phyloP scores from a whole-genome alignment of 2,113 vertebrate species.

The Odocoileus virginianus region DNA sequence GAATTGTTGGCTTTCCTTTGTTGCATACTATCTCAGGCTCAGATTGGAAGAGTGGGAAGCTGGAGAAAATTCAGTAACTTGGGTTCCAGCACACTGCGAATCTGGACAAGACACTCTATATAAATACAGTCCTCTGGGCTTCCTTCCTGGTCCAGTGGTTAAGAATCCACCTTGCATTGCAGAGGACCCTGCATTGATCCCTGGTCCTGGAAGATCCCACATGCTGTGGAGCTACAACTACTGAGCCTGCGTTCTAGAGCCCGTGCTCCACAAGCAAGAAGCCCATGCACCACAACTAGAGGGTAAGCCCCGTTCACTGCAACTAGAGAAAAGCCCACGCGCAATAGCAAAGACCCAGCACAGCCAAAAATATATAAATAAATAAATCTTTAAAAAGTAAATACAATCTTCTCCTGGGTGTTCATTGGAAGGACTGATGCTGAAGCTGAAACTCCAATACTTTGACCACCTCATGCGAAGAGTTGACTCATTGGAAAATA shows the following conservation, averaged over 20 bases:
- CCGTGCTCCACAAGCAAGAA: background rate
- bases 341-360: background rate
- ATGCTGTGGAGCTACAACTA: background rate
- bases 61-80: background rate
- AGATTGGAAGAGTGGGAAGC: background rate
- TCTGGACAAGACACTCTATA: background rate
- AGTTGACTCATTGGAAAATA: too few relatives aligned
- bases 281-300: background rate
- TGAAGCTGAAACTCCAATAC: too few relatives aligned
- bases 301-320: background rate
- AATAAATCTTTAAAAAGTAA: background rate
- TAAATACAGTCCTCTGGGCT: background rate
- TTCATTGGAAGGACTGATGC: too few relatives aligned
- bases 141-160: background rate
- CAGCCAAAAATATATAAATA: background rate
- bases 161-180: background rate
- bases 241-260: background rate
- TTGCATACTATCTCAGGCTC: background rate
- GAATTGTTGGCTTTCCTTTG: background rate
- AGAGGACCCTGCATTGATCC: background rate
- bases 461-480: too few relatives aligned
- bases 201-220: background rate
- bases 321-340: background rate
- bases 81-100: background rate
- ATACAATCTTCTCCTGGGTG: background rate